phyloP scores from a whole-genome alignment of 92 coral and sea anemone genomes.

The Porites rus region DNA sequence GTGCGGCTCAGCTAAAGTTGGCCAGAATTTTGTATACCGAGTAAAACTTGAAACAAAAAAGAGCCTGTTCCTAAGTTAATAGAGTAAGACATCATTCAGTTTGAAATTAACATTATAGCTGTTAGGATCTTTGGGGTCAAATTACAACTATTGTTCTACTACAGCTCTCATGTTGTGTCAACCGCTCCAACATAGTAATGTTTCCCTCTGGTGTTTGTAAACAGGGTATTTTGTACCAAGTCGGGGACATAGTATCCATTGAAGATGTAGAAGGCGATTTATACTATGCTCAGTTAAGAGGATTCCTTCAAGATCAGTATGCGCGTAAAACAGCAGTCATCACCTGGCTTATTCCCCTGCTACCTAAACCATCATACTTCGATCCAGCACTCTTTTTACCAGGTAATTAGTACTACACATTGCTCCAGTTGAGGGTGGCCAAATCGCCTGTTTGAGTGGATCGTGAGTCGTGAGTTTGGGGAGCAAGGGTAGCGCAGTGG shows the following conservation, averaged over 20 bases:
- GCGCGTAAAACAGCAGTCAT: conserved; percentile 96
- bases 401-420: conserved; percentile 52
- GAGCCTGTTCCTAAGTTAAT: too few species aligned
- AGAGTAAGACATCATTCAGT: too few species aligned
- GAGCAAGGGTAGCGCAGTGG: too few species aligned
- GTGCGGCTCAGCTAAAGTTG: too few species aligned
- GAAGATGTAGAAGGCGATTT: conserved; percentile 91
- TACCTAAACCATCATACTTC: conserved; percentile 86
- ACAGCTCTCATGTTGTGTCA: too few species aligned
- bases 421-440: background rate
- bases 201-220: background rate
- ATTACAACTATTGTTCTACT: too few species aligned
- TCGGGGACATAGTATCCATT: conserved; percentile 95
- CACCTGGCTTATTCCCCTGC: conserved; percentile 95
- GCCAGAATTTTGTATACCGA: too few species aligned
- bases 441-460: background rate
- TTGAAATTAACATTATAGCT: too few species aligned
- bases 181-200: background rate
- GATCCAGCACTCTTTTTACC: conserved; percentile 95
- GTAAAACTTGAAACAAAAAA: too few species aligned
- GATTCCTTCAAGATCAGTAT: conserved; percentile 95
- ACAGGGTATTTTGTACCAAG: conserved; percentile 93
- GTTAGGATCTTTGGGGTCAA: too few species aligned
- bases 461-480: too few species aligned
- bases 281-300: conserved; percentile 91